Evolutionary conservation across 2,888 invertebrate species (phyloP), one percentile per base, ranked within the genome.

Genomic region (Sinodicranocentrus sp.): DNA sequence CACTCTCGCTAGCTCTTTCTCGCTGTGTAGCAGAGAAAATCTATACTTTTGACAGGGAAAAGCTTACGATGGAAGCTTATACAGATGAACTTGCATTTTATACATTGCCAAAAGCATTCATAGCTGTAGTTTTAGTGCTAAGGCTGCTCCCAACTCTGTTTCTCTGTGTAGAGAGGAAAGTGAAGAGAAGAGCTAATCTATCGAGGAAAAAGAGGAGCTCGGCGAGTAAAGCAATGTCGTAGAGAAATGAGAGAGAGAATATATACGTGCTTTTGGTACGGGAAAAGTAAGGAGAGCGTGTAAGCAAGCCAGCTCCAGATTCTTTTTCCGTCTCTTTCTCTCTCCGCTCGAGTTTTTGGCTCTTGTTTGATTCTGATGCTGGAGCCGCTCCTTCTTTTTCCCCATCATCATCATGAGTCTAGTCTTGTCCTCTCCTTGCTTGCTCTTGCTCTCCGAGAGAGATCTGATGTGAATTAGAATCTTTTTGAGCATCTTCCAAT

Each of bases 391-490:
- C 71, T 71, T 71, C 71, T 52, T 63, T 26, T 28, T 44, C 57
- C 21, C 17, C 52, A 52, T 44, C 68, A 48, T 68, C 68, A 68
- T 70, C 79, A 71, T 61, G 71, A 79, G 79, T 79, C 65, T 79
- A 48, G 71, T 79, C 54, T 79, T 59, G 68, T 48, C 63, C 61
- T 59, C 59, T 43, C 33, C 43, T 44, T 59, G 44, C 61, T 59
- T 57, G 28, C 70, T 61, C 17, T 52, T 54, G 19, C 17, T 19
- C 10, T 78, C 21, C 33, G 54, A 54, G 75, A 33, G 70, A 61
- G 70, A 63, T 71, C 79, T 79, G 71, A 79, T 79, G 79, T 79
- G 79, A 79, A 79, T 79, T 79, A 79, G 71, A 79, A 79, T 79
- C 79, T 71, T 79, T 79, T 79, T 71, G 63, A 79, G 70, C 79